Base-by-base conservation (phyloP, 2,888 invertebrate species). In the Cephus pulcher region DNA sequence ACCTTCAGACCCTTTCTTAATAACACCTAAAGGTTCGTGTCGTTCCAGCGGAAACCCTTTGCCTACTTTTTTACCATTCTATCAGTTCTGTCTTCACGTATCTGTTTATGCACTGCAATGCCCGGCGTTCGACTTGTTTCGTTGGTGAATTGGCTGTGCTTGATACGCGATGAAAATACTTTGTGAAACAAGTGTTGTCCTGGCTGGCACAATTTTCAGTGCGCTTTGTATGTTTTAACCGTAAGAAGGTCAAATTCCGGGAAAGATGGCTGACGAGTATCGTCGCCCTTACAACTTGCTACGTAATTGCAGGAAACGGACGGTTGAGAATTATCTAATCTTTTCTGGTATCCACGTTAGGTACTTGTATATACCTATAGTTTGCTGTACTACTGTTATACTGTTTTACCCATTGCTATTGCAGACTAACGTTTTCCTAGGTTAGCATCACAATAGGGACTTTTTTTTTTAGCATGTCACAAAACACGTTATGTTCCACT, bases 1-100 rank as follows among this genome's bases (percentile, higher is more conserved):
- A 56, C 56, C 9, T 56, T 56, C 2, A 56, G 23, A 56, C 23
- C 56, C 23, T 15, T 56, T 23, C 23, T 23, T 56, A 56, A 56
- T 23, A 56, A 23, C 9, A 23, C 2, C 23, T 9, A 56, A 9
- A 23, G 23, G 23, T 9, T 23, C 9, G 56, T 23, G 1, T 56
- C 23, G 23, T 56, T 56, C 23, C 9, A 56, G 9, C 2, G 15
- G 81, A 79, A 79, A 80, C 81, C 84, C 81, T 83, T 85, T 82
- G 84, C 82, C 84, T 83, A 85, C 81, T 83, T 84, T 81, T 78
- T 78, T 73, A 71, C 9, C 33, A 30, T 56, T 37, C 23, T 40
- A 35, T 37, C 73, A n/a, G 1, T 56, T 56, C 0, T 56, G 2
- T 9, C 9, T 23, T 56, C 2, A 9, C 2, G 56, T 56, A 56